Evolutionary conservation across 64 coral and sea anemone species (phyloP).

Genomic region (Montipora efflorescens): DNA sequence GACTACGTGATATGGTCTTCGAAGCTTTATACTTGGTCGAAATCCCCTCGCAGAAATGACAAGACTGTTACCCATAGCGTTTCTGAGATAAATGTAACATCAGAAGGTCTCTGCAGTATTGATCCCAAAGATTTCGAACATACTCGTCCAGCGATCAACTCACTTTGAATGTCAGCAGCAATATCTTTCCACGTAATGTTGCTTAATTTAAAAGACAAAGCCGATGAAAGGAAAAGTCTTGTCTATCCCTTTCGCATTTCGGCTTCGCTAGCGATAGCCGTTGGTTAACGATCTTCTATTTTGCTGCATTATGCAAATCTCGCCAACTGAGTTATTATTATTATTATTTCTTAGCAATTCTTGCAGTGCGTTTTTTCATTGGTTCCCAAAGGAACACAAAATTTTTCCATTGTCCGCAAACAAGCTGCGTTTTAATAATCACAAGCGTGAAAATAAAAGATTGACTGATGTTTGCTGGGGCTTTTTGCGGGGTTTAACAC

Average conservation of each 20-base stretch:
- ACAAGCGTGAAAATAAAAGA: neutral
- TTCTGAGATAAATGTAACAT: slow-evolving; percentile 2
- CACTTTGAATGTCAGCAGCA: neutral
- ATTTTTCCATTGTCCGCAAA: neutral
- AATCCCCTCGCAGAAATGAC: slow-evolving; percentile 81
- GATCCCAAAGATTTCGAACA: neutral
- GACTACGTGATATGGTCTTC: slow-evolving; percentile 90
- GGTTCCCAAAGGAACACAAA: neutral
- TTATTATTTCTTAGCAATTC: too few relatives aligned
- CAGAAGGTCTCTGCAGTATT: neutral
- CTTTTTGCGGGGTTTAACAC: neutral
- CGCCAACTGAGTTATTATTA: neutral
- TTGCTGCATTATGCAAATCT: slow-evolving; percentile 45
- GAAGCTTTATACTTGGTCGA: slow-evolving; percentile 80
- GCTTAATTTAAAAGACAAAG: slow-evolving; percentile 17
- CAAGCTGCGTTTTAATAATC: neutral
- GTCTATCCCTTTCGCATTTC: neutral
- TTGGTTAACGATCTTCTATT: neutral
- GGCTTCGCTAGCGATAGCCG: neutral
- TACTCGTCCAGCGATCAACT: neutral
- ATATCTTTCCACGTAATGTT: neutral
- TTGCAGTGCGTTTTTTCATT: neutral
- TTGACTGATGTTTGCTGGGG: neutral
- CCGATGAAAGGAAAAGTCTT: neutral
- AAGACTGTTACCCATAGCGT: slow-evolving; percentile 73